Percentiles rank a stretch among this genome's conserved stretches.
phyloP scores from a whole-genome alignment of 2,797 vertebrate genomes.

The Crenichthys baileyi region DNA sequence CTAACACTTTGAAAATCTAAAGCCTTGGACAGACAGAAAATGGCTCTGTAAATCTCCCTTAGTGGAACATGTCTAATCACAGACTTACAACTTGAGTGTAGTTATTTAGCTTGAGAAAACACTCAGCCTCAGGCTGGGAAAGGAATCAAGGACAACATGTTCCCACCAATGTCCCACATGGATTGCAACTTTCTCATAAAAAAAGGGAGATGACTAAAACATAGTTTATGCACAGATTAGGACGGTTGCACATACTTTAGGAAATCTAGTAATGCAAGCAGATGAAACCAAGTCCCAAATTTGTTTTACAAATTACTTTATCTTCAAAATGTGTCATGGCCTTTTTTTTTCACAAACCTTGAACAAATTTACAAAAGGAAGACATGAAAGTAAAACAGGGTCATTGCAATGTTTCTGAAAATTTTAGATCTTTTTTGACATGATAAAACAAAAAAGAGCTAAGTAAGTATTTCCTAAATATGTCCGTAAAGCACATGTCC shows the following conservation, averaged over 20 bases:
- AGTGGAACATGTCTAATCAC: conserved; percentile 61
- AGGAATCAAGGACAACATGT: conserved; percentile 45
- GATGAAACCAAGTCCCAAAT: conserved; percentile 13
- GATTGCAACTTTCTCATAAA: conserved; percentile 29
- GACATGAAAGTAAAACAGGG: not conserved
- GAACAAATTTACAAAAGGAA: not conserved
- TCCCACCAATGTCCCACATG: conserved; percentile 46
- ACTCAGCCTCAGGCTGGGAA: conserved; percentile 33
- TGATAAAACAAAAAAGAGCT: not conserved
- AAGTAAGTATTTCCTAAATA: conserved; percentile 24
- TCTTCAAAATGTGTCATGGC: not conserved
- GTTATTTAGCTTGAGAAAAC: conserved; percentile 62
- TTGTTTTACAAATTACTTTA: not conserved
- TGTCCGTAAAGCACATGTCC: not conserved
- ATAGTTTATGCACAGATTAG: conserved; percentile 34
- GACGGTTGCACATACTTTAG: conserved; percentile 13
- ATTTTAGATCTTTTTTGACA: not conserved
- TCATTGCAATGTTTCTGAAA: not conserved
- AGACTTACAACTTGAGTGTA: conserved; percentile 56
- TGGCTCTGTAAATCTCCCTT: conserved; percentile 49
- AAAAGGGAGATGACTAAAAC: conserved; percentile 33
- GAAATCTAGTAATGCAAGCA: not conserved
- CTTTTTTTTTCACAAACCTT: not conserved
- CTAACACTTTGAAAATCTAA: conserved; percentile 57
- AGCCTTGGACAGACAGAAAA: conserved; percentile 57